These are phyloP conservation scores for Rutilus rutilus DNA, from an alignment of 2,113 vertebrate species.

Conservation along the genomic window DNA sequence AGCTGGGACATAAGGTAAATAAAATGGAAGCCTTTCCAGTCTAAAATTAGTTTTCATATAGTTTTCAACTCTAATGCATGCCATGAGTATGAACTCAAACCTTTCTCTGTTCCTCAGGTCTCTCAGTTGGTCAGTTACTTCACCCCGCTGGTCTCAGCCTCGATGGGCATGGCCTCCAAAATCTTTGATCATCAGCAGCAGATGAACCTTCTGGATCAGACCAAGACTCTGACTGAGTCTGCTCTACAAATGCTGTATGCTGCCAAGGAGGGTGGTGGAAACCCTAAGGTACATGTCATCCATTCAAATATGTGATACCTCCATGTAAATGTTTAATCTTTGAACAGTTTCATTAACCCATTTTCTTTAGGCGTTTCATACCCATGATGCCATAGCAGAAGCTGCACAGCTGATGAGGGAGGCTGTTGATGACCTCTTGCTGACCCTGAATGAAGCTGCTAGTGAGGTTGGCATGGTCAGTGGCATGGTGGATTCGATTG, in stretches of 20 bases:
- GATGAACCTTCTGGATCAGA: conserved; percentile 95
- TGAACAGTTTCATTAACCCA: background rate
- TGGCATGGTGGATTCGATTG: conserved; percentile 94
- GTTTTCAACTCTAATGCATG: background rate
- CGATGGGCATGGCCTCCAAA: conserved; percentile 91
- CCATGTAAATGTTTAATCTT: background rate
- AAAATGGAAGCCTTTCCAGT: background rate
- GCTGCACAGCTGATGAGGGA: conserved; percentile 95
- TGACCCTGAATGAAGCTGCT: conserved; percentile 93
- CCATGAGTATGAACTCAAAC: background rate
- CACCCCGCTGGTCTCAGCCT: conserved; percentile 88
- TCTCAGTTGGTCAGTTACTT: conserved; percentile 94
- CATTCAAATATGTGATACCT: background rate
- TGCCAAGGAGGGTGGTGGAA: conserved; percentile 96
- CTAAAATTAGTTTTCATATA: background rate
- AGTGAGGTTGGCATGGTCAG: conserved; percentile 95
- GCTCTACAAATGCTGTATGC: conserved; percentile 96
- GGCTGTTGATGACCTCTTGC: conserved; percentile 96
- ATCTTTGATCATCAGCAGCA: conserved; percentile 93
- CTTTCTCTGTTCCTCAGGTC: conserved; percentile 75
- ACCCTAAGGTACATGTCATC: conserved; percentile 86
- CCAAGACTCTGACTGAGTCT: conserved; percentile 93
- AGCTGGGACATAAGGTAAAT: conserved; percentile 94
- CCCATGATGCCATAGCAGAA: conserved; percentile 93
- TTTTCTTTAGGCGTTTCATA: conserved; percentile 84